Percentiles rank a stretch among this genome's conserved stretches.
These are phyloP conservation scores for Lucifuga dentata DNA, from an alignment of 2,113 vertebrate species.

Conservation along the genomic window DNA sequence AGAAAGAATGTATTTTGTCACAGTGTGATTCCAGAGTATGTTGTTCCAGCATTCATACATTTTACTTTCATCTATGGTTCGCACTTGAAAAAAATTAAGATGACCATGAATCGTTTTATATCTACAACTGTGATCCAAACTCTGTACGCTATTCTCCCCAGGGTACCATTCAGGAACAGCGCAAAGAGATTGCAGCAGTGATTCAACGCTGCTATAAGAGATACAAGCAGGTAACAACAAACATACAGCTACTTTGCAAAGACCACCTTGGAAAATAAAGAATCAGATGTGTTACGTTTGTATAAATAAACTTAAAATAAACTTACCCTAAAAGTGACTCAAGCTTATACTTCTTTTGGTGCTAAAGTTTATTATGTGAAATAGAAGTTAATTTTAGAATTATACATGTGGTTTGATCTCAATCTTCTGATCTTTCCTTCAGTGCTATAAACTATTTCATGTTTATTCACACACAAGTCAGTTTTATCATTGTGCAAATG, in stretches of 20 bases:
- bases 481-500: too few relatives aligned
- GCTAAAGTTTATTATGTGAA: neutral
- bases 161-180: constrained; percentile 96
- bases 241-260: too few relatives aligned
- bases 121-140: constrained; percentile 1
- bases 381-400: neutral
- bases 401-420: neutral
- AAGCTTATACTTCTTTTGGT: too few relatives aligned
- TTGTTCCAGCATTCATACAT: neutral
- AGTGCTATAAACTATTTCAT: neutral
- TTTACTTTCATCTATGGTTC: neutral
- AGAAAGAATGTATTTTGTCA: constrained; percentile 58
- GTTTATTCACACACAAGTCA: neutral
- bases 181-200: constrained; percentile 94
- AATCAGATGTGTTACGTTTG: too few relatives aligned
- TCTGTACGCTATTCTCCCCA: constrained; percentile 55
- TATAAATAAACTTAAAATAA: too few relatives aligned
- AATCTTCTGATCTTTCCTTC: neutral
- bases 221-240: constrained; percentile 92
- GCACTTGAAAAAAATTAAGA: neutral
- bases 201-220: constrained; percentile 98
- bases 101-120: neutral
- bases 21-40: neutral
- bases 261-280: too few relatives aligned
- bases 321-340: neutral